A percentile compares a stretch with the other conserved stretches of the same genome.
Conservation (phyloP, 1,140 invertebrate species). For the Coptotermes formosanus region DNA sequence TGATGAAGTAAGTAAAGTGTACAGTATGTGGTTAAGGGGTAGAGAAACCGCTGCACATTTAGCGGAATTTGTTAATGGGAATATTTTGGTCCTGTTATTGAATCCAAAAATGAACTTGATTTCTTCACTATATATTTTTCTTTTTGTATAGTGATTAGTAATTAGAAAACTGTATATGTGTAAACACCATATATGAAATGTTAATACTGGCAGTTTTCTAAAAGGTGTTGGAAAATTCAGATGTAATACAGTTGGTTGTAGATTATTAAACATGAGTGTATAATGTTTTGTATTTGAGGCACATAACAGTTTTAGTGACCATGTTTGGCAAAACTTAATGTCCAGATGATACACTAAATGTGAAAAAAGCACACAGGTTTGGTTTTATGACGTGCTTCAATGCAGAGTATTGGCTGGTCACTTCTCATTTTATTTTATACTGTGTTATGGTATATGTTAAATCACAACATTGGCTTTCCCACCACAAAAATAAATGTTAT, state of each 20-base stretch:
- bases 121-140: not conserved
- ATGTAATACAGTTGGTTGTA: not conserved
- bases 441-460: not conserved
- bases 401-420: not conserved
- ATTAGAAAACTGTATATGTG: not conserved
- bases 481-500: not conserved
- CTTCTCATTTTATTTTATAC: not conserved
- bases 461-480: not conserved
- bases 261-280: not conserved
- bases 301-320: not conserved
- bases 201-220: constrained; percentile 13
- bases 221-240: constrained; percentile 1
- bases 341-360: not conserved
- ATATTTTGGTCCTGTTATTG: not conserved
- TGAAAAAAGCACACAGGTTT: not conserved
- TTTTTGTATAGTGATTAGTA: not conserved
- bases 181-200: not conserved
- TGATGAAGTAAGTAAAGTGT: not conserved
- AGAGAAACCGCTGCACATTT: not conserved
- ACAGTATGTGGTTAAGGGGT: not conserved
- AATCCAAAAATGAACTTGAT: not conserved
- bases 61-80: not conserved
- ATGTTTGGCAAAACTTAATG: not conserved
- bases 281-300: not conserved
- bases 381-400: not conserved